Evolutionary conservation across 1,140 invertebrate genomes (phyloP).

Genomic region (Danaus melanippus): DNA sequence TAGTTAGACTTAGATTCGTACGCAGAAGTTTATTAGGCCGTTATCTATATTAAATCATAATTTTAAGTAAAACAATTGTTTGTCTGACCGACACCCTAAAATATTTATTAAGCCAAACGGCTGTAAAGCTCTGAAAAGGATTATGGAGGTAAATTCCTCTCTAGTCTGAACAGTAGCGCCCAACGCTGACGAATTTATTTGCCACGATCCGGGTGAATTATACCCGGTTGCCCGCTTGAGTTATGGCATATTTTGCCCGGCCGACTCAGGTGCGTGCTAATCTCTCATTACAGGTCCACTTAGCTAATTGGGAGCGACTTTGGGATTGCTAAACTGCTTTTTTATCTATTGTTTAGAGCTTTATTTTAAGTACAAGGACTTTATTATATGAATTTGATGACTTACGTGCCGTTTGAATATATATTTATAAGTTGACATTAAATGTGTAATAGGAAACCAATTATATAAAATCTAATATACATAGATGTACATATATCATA

Average conservation of each 20-base stretch:
- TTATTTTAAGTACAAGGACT: slow-evolving; percentile 2
- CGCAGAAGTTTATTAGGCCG: no score
- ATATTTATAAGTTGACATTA: no score
- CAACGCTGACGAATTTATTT: slow-evolving; percentile 63
- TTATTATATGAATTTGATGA: no score
- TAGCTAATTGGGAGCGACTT: slow-evolving; percentile 38
- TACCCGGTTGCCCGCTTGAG: slow-evolving; percentile 33
- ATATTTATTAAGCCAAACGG: no score
- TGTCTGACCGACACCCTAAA: not conserved
- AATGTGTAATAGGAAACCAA: no score
- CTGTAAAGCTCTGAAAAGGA: no score
- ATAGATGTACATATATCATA: no score
- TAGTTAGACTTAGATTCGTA: no score
- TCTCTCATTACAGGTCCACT: slow-evolving; percentile 58
- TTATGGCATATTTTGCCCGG: slow-evolving; percentile 51
- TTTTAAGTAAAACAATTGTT: not conserved
- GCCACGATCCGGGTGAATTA: slow-evolving; percentile 51
- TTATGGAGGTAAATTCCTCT: slow-evolving; percentile 20
- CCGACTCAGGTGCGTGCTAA: slow-evolving; percentile 56
- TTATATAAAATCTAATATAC: no score
- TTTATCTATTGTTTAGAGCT: slow-evolving; percentile 4
- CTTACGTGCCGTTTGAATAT: no score
- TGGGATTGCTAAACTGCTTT: no score
- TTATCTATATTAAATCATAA: no score
- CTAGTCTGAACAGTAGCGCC: slow-evolving; percentile 8